Percentiles rank a stretch among this genome's conserved stretches.
Evolutionary conservation across 2,797 vertebrate species (phyloP).

Genomic region (Morelia viridis): DNA sequence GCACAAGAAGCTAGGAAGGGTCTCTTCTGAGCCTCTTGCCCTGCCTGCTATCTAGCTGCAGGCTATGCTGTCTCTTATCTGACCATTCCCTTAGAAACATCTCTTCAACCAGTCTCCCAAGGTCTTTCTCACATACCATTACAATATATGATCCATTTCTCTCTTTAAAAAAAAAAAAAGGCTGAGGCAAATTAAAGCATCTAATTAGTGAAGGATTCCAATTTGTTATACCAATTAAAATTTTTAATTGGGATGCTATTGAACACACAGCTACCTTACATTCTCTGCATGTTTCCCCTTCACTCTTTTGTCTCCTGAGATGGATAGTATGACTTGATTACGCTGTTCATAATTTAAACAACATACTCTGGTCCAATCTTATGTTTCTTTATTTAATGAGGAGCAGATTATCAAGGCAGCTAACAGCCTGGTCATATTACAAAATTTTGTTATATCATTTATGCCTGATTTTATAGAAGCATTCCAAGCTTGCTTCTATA

Average conservation of each 20-base stretch:
- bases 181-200: conserved; percentile 9
- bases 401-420: neutral
- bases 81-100: no score
- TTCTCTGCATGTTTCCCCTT: neutral
- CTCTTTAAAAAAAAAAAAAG: neutral
- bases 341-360: conserved; percentile 1
- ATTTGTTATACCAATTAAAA: conserved; percentile 29
- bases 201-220: neutral
- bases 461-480: neutral
- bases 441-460: neutral
- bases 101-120: no score
- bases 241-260: neutral
- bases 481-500: neutral
- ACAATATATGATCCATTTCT: neutral
- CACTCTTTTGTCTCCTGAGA: neutral
- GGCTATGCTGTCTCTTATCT: no score
- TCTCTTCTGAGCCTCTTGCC: no score
- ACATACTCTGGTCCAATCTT: neutral
- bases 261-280: neutral
- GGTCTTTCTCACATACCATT: no score
- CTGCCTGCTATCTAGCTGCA: no score
- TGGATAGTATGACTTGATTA: neutral
- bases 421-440: neutral
- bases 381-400: neutral
- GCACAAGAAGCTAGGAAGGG: no score